Conservation (phyloP, 1,140 invertebrate species). For the Scaptomyza pallida region DNA sequence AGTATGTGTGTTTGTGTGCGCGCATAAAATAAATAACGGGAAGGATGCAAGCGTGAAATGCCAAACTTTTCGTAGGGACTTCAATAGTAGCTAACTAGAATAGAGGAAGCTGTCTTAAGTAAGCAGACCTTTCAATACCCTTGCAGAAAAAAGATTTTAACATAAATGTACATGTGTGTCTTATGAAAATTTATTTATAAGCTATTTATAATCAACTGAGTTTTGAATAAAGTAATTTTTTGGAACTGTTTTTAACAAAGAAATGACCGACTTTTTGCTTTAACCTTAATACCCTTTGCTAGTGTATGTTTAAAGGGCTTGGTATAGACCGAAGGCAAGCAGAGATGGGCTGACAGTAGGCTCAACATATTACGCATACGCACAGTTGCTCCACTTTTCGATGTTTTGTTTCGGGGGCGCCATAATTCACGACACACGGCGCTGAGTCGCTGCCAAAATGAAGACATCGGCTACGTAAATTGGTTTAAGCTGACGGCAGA, state of each 20-base stretch:
- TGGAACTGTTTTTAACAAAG: too few relatives aligned
- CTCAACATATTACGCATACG: constrained; percentile 74
- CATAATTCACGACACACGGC: constrained; percentile 79
- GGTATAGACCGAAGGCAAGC: constrained; percentile 44
- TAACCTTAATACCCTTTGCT: neutral
- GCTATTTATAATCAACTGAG: too few relatives aligned
- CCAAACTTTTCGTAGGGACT: constrained; percentile 21
- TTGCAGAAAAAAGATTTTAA: neutral
- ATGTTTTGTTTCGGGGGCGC: constrained; percentile 26
- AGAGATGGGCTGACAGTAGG: constrained; percentile 1
- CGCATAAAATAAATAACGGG: constrained; percentile 26
- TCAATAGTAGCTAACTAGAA: constrained; percentile 6
- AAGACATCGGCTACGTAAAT: constrained; percentile 80
- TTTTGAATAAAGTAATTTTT: too few relatives aligned
- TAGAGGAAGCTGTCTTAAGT: neutral
- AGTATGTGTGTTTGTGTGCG: neutral
- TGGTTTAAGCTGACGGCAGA: constrained; percentile 77
- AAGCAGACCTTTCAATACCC: neutral
- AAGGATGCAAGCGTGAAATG: constrained; percentile 29
- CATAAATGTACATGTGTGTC: neutral
- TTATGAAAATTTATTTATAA: too few relatives aligned
- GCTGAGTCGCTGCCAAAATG: constrained; percentile 58
- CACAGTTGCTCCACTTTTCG: constrained; percentile 62
- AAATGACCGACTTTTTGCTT: too few relatives aligned
- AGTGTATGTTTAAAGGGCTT: neutral